Conservation (phyloP, 2,113 vertebrate species). For the Dolichotis patagonum region DNA sequence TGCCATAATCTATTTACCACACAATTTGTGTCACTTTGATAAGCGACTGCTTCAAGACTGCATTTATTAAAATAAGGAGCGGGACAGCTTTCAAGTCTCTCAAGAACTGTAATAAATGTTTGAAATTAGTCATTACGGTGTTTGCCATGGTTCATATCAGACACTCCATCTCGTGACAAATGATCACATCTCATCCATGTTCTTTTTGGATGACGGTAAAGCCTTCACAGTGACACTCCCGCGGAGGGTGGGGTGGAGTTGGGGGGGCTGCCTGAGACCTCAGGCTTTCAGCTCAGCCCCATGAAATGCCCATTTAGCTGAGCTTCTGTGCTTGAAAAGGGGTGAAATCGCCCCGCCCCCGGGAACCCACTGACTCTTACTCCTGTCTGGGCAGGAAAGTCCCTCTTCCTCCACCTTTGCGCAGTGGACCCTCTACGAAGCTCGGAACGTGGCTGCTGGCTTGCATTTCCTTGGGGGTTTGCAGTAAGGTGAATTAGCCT, state of each 20-base stretch:
- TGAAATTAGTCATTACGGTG: constrained; percentile 89
- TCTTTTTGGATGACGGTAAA: background rate
- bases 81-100: constrained; percentile 88
- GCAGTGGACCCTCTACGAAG: accelerated
- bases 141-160: constrained; percentile 86
- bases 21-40: constrained; percentile 91
- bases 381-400: no score
- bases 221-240: background rate
- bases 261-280: background rate
- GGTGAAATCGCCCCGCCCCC: no score
- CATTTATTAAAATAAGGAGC: constrained; percentile 91
- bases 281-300: background rate
- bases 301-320: background rate
- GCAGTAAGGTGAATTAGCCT: background rate
- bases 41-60: constrained; percentile 88
- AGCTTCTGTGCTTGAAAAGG: background rate
- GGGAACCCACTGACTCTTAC: background rate
- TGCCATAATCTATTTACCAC: constrained; percentile 90
- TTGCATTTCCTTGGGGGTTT: background rate
- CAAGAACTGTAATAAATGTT: constrained; percentile 90
- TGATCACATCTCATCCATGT: constrained; percentile 67
- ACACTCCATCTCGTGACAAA: constrained; percentile 84
- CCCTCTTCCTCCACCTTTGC: background rate
- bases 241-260: accelerated
- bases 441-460: accelerated